Percentiles rank a stretch among this genome's conserved stretches.
Evolutionary conservation across 2,113 vertebrate genomes (phyloP).

Genomic region (Phocoena sinus): DNA sequence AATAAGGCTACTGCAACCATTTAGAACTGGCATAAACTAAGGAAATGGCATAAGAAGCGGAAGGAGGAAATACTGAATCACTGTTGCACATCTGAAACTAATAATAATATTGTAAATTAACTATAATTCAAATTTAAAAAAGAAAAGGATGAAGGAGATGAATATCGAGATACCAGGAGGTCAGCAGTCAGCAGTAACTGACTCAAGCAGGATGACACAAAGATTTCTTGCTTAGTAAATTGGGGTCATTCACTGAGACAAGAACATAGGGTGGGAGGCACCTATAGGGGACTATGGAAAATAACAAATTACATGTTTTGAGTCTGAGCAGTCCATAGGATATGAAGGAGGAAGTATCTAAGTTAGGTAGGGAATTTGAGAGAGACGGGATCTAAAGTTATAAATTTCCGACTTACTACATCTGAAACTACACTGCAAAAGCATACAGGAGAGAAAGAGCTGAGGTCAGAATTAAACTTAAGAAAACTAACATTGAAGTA

Average conservation of each 20-base stretch:
- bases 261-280: accelerated
- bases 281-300: background rate
- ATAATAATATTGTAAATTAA: background rate
- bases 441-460: background rate
- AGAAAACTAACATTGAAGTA: background rate
- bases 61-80: background rate
- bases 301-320: background rate
- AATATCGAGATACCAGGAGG: background rate
- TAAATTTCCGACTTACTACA: background rate
- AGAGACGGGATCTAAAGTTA: background rate
- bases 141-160: background rate
- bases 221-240: background rate
- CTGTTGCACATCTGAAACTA: background rate
- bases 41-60: accelerated
- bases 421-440: background rate
- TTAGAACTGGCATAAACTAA: background rate
- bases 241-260: background rate
- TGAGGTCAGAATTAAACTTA: background rate
- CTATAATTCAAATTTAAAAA: background rate
- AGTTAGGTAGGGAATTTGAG: background rate
- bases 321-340: background rate
- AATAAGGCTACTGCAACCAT: background rate
- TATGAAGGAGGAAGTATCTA: background rate
- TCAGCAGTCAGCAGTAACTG: background rate
- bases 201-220: background rate